Base-by-base conservation (phyloP, 2,113 vertebrate species). In the Pomatostomus ruficeps region DNA sequence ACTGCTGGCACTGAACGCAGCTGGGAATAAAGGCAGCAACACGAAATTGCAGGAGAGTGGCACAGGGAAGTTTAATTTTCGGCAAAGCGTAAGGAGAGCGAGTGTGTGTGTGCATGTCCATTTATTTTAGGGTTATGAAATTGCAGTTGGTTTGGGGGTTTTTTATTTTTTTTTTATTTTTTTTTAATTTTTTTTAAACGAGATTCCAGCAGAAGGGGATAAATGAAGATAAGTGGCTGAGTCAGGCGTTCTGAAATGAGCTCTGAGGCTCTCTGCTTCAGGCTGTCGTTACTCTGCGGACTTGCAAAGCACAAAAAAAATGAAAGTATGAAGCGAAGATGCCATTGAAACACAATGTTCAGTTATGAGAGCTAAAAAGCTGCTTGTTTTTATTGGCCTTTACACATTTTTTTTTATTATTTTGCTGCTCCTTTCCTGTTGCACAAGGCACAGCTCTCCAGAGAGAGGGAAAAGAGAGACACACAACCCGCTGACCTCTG, bases 171-270 rank as follows among this genome's bases (percentile, higher is more conserved):
- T 36, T 10, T n/a, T n/a, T n/a, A n/a, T n/a, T n/a, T n/a, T n/a
- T n/a, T n/a, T n/a, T n/a, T n/a, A n/a, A n/a, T n/a, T n/a, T n/a
- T n/a, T n/a, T n/a, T n/a, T n/a, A n/a, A 36, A 45, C 63, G 83
- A 66, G 63, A 73, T 88, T 86, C 71, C 85, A 91, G 74, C 58
- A 85, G 49, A 94, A 94, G 74, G 65, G 58, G 46, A 88, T 85
- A 95, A 95, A 95, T 85, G 74, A 91, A 95, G 94, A 79, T 70
- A 95, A 97, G 84, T 93, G 89, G 89, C 93, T 96, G 91, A 95
- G 42, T 95, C 95, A 88, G 82, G 74, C 74, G 24, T 88, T 94
- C 74, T 72, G 89, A 97, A 95, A 93, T 95, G 83, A 93, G 71
- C 6, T 2, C 74, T 54, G 74, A 85, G 72, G 74, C 81, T 93